A percentile compares a stretch with the other conserved stretches of the same genome.
Conservation (phyloP, 2,797 vertebrate species). For the Buphagus erythrorhynchus region DNA sequence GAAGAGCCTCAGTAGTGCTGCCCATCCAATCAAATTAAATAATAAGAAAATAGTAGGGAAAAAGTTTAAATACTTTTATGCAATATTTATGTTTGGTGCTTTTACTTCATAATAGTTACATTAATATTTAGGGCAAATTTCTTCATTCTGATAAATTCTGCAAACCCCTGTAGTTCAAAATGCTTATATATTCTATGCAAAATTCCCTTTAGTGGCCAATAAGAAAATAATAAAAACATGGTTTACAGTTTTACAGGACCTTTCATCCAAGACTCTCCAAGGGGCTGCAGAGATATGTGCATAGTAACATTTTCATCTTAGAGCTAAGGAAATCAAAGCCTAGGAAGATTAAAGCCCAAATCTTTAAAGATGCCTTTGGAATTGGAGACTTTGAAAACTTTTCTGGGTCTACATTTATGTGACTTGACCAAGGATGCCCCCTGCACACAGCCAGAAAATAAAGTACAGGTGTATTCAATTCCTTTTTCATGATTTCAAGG, state of each 20-base stretch:
- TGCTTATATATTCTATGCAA: not conserved
- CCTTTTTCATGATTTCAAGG: not conserved
- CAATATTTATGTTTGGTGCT: not conserved
- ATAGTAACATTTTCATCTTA: not conserved
- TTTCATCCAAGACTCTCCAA: slow-evolving; percentile 21
- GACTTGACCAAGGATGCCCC: not conserved
- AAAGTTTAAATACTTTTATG: not conserved
- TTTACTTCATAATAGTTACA: not conserved
- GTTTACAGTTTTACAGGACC: not conserved
- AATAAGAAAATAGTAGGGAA: not conserved
- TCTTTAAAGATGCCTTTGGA: not conserved
- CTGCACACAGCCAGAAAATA: not conserved
- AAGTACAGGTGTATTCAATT: not conserved
- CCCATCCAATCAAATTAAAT: not conserved
- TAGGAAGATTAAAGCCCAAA: slow-evolving; percentile 26
- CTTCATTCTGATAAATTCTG: not conserved
- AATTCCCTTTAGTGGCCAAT: slow-evolving; percentile 1
- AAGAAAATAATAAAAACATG: not conserved
- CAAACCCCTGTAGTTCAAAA: not conserved
- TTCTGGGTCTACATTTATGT: not conserved
- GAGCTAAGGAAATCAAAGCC: slow-evolving; percentile 20
- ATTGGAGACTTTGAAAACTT: not conserved
- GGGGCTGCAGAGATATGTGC: not conserved
- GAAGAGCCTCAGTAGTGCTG: not conserved
- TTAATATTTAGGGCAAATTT: slow-evolving; percentile 9